A percentile compares a stretch with the other conserved stretches of the same genome.
phyloP scores from a whole-genome alignment of 2,113 vertebrate species.

The Psophia crepitans region DNA sequence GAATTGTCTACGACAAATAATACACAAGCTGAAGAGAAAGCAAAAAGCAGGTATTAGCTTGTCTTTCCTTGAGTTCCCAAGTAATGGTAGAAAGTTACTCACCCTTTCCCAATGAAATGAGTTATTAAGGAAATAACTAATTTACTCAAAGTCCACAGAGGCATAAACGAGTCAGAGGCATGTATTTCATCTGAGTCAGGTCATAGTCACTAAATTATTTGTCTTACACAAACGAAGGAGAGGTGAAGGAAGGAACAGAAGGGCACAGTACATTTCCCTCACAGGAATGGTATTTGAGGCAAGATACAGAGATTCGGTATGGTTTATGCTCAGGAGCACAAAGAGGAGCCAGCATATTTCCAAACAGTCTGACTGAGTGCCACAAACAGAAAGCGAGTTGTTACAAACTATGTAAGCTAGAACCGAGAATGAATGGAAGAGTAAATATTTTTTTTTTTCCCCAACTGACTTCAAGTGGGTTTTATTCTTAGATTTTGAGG shows the following conservation, averaged over 20 bases:
- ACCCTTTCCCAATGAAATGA: neutral
- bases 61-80: neutral
- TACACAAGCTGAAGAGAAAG: neutral
- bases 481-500: conserved; percentile 4
- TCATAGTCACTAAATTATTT: neutral
- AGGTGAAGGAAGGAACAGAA: neutral
- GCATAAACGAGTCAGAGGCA: neutral
- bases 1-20: neutral
- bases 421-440: neutral
- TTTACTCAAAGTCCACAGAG: neutral
- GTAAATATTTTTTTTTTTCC: neutral
- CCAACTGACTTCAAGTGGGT: neutral
- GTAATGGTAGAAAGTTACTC: conserved; percentile 4
- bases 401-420: neutral
- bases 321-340: neutral
- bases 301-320: neutral
- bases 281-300: neutral
- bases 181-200: conserved; percentile 23
- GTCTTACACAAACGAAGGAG: neutral
- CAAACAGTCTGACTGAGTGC: neutral
- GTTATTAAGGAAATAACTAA: conserved; percentile 40
- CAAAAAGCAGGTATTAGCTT: neutral
- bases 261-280: neutral
- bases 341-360: neutral
- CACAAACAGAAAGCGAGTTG: conserved; percentile 8